Evolutionary conservation across 23 tunicate species (phyloP).

Genomic region (Phallusia fumigata): DNA sequence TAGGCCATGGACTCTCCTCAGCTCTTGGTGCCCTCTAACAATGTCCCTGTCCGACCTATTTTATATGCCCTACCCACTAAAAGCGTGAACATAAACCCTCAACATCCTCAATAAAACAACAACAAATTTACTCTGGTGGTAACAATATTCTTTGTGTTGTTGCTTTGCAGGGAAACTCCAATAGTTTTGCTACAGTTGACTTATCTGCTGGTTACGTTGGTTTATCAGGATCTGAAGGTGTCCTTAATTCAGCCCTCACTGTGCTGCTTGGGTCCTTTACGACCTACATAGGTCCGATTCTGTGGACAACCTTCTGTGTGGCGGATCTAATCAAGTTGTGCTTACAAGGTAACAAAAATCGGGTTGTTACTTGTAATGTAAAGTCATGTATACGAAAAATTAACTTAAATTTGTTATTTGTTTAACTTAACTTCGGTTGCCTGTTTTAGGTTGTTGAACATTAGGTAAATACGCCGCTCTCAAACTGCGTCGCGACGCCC

Average conservation of each 20-base stretch:
- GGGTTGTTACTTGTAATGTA: no score
- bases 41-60: no score
- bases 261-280: conserved; percentile 42
- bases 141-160: no score
- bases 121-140: no score
- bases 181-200: conserved; percentile 86
- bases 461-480: no score
- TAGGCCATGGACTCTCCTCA: no score
- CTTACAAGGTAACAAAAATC: background rate
- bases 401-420: background rate
- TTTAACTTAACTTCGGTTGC: background rate
- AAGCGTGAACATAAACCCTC: no score
- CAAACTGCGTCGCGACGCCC: no score
- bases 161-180: conserved; percentile 81
- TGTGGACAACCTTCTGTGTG: conserved; percentile 65
- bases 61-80: no score
- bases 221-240: conserved; percentile 57
- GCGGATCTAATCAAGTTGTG: conserved; percentile 40
- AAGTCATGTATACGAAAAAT: background rate
- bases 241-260: conserved; percentile 33
- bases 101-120: no score
- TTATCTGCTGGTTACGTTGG: conserved; percentile 87
- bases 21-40: no score
- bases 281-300: conserved; percentile 82
- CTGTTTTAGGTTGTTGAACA: background rate